A percentile compares a stretch with the other conserved stretches of the same genome.
phyloP scores from a whole-genome alignment of 2,113 vertebrate species.

The Tyrannus savana region DNA sequence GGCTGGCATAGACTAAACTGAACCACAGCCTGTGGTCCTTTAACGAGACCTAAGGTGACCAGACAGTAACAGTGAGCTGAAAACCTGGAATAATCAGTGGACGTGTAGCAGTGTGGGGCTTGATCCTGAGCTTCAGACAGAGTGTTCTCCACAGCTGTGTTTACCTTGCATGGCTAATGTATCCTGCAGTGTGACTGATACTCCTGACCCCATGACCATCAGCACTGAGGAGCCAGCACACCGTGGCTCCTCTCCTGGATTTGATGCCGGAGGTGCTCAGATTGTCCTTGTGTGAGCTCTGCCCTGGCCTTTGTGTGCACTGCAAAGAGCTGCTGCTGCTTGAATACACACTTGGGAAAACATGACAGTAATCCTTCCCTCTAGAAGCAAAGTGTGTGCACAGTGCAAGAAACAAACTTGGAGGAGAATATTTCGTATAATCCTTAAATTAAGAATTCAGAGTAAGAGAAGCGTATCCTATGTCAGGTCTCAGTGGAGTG shows the following conservation, averaged over 20 bases:
- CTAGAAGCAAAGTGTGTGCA: neutral
- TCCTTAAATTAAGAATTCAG: neutral
- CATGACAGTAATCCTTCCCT: accelerated
- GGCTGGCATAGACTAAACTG: neutral
- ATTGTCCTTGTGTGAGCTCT: accelerated
- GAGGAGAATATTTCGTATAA: neutral
- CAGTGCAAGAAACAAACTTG: neutral
- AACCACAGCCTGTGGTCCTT: neutral
- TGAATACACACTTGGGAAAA: accelerated
- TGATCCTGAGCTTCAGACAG: neutral
- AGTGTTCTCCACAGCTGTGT: neutral
- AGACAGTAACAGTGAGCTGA: neutral
- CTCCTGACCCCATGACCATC: neutral
- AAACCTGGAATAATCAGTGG: neutral
- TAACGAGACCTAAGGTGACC: neutral
- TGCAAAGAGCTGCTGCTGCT: neutral
- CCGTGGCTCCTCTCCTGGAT: neutral
- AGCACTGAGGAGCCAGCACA: neutral
- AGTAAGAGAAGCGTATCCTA: accelerated
- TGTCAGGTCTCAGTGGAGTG: neutral
- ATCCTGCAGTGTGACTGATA: neutral
- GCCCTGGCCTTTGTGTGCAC: accelerated
- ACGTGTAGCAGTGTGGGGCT: accelerated
- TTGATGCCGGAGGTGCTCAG: neutral
- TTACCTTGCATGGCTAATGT: neutral